phyloP scores from a whole-genome alignment of 2,888 invertebrate species.

The Cantharis rustica region DNA sequence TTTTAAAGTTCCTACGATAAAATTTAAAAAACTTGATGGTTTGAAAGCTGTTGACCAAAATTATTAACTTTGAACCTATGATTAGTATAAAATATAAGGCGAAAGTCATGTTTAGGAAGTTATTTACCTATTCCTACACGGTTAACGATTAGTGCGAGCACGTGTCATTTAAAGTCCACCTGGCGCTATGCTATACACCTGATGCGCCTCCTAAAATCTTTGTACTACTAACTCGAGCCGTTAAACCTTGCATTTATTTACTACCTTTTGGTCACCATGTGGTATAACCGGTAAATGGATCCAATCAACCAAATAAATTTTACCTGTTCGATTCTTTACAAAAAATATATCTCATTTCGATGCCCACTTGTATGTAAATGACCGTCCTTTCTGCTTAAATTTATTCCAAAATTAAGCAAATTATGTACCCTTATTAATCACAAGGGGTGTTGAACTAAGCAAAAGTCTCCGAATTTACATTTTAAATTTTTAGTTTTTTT shows the following conservation, averaged over 20 bases:
- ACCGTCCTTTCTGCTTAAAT: background rate
- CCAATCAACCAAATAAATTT: background rate
- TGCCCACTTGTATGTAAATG: background rate
- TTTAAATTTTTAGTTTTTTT: background rate
- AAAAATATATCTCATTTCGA: background rate
- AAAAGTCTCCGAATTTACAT: background rate
- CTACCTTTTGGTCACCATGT: background rate
- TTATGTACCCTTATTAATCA: background rate
- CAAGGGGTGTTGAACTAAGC: background rate
- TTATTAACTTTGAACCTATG: background rate
- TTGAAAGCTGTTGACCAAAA: background rate
- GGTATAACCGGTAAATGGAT: slow-evolving; percentile 1
- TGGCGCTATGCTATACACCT: slow-evolving; percentile 36
- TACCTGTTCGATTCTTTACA: background rate
- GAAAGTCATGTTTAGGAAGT: background rate
- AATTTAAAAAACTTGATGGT: background rate
- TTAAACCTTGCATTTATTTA: background rate
- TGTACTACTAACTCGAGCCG: background rate
- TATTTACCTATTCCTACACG: background rate
- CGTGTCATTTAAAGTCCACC: slow-evolving; percentile 48
- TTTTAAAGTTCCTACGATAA: background rate
- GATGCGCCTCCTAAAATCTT: background rate
- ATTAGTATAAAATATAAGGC: background rate
- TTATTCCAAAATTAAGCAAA: background rate
- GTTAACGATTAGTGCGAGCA: slow-evolving; percentile 30